Conservation (phyloP, 1,140 invertebrate genomes). For the Harlomillsia oculata region DNA sequence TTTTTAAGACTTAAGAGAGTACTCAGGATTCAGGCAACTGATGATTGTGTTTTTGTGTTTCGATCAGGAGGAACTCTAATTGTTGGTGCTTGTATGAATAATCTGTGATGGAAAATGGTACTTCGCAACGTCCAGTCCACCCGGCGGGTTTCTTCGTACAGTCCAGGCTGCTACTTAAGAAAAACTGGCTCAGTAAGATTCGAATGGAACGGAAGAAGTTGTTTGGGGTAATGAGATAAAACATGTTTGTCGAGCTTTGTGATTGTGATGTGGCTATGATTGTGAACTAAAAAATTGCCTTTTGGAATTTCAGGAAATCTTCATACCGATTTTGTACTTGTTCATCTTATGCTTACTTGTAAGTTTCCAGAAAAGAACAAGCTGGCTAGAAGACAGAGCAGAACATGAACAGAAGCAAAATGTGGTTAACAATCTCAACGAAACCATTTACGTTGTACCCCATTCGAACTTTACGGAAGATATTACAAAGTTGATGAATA, state of each 20-base stretch:
- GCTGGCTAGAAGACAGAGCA: conserved; percentile 52
- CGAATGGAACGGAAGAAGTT: conserved; percentile 19
- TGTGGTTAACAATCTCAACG: conserved; percentile 51
- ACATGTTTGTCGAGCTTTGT: no score
- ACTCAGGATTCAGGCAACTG: no score
- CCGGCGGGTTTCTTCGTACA: conserved; percentile 10
- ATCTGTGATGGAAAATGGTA: no score
- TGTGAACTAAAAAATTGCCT: background rate
- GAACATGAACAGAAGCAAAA: conserved; percentile 50
- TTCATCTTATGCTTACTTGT: conserved; percentile 60
- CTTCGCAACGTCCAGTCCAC: no score
- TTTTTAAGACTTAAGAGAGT: no score
- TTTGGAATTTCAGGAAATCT: conserved; percentile 51
- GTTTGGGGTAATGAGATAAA: conserved; percentile 19
- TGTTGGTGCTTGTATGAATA: no score
- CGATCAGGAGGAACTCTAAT: no score
- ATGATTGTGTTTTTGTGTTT: no score
- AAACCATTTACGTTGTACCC: conserved; percentile 56
- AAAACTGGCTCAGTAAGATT: conserved; percentile 20
- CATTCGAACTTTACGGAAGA: conserved; percentile 56
- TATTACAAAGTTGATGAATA: conserved; percentile 35
- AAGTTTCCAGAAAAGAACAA: conserved; percentile 59
- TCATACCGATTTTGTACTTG: conserved; percentile 60
- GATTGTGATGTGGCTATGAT: no score
- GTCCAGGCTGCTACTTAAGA: conserved; percentile 8